Evolutionary conservation across 2,797 vertebrate species (phyloP), one percentile per base, ranked within the genome.

Genomic region (Trachurus trachurus): DNA sequence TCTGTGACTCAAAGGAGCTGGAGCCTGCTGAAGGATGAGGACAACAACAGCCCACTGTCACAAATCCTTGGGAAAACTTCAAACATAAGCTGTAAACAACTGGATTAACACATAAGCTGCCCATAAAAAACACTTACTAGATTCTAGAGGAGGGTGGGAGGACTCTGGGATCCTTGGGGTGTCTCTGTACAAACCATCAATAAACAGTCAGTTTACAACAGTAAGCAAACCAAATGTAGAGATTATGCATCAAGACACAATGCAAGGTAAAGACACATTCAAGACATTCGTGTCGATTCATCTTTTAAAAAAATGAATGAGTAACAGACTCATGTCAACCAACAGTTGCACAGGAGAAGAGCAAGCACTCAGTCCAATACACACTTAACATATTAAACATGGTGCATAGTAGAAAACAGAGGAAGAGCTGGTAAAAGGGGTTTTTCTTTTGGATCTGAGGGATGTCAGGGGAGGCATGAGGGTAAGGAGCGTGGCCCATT

Each of bases 1-100:
- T 99, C 93, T 98, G 98, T 57, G 98, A 99, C 94, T 99, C 98
- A 93, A 99, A 99, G 75, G 98, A 99, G 93, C 98, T 99, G 53
- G 98, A 99, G 92, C 98, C 98, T 92, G 94, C 96, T 96, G 66
- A 50, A 6, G 34, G 59, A 49, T 29, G 21, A 19, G 63, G 13
- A 79, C 34, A 37, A 45, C 2, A 44, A 40, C 17, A 21, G 6
- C 9, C 58, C 17, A n/a, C 50, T 68, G 8, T 59, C 26, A 59
- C 6, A 44, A 49, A 42, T 4, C 16, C 44, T 10, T 21, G 7
- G 10, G 17, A 66, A 70, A 50, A 44, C 10, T 56, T 17, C 12
- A 49, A 42, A 19, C 15, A 29, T 12, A 34, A 16, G 21, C n/a
- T 56, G 34, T 9, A 70, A 65, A 62, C 16, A 67, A 70, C 68